Evolutionary conservation across 37 sponge, comb jelly and placozoan genomes (phyloP), one percentile per base, ranked within the genome.

Genomic region (Aplysina aerophoba): DNA sequence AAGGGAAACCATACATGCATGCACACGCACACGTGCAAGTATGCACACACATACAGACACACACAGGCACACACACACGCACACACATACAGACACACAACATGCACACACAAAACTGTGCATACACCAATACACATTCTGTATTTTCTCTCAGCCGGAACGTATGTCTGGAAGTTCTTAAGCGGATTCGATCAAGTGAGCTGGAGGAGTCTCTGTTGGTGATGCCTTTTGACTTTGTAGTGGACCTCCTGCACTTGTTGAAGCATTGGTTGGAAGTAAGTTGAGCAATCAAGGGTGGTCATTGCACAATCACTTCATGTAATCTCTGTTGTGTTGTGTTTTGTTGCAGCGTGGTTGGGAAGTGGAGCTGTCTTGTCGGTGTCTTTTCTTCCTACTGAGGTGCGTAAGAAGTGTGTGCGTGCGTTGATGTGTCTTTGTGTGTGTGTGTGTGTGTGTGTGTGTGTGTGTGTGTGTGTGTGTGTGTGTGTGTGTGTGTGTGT

Each of bases 171-270:
- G 59, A 84, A 56, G 88, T 91, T n/a, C 41, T 95, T 58, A 87
- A 63, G 73, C 89, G 78, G 30, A 83, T 96, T n/a, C 81, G 83
- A 4, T 94, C 97, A 36, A 91, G 96, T 86, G 98, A 95, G 54
- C 74, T 95, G 39, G 98, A 97, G 41, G 96, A 95, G 67, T 84
- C 93, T 8, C 85, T 97, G 21, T 89, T 97, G 25, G 94, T 97
- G 34, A 83, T 97, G 87, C 95, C 98, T 11, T 62, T 62, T 27
- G 24, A n/a, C 25, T 62, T 28, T 62, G 64, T 41, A 6, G n/a
- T 33, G 28, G 77, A 74, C 34, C 64, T 62, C 28, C 25, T 62
- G 25, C 64, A 62, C 24, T 27, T 62, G 28, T 13, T 62, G 11
- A 62, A 74, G 50, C n/a, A 22, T 6, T 74, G 50, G 40, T 6